Base-by-base conservation (phyloP, 2,888 invertebrate genomes). In the Allygus modestus region DNA sequence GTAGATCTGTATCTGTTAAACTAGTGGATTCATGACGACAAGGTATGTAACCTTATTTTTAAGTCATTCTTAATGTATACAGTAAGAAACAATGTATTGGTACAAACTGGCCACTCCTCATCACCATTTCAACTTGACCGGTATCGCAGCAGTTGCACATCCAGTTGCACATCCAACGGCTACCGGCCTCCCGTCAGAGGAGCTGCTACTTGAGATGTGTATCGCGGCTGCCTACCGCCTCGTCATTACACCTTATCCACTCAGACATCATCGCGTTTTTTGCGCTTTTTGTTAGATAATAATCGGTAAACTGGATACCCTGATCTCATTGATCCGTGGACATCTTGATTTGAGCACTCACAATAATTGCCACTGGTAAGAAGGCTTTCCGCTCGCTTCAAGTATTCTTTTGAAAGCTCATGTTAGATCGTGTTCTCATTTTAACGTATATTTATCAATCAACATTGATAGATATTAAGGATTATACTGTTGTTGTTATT, bases 281-380 rank as follows among this genome's bases (percentile, higher is more conserved):
- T 31, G 65, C 65, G 20, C 65, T 65, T 65, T 65, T 65, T 58
- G 58, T 23, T 9, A 65, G 65, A 65, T 65, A 65, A 65, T 65
- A 26, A 65, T 65, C 65, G 15, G 65, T 65, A 65, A 26, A 65
- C 65, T 65, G 65, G 65, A 65, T 65, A 65, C 65, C 58, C 31
- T 4, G 23, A 65, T 65, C 65, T 65, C 54, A 23, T 54, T 54
- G 54, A 54, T 54, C 54, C 54, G 54, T 54, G 65, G 65, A 65
- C 65, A 65, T 65, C 65, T 65, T 65, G 65, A 65, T 65, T 65
- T 28, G 65, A 65, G 28, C 65, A 65, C 65, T 65, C 65, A 12
- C 28, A 5, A 28, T 65, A 65, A 65, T 65, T 65, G n/a, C 28
- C 31, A 4, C 9, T 26, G 9, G 5, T 15, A 65, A 65, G 28